Conservation (phyloP, 2,113 vertebrate genomes). For the Leucoraja erinaceus region DNA sequence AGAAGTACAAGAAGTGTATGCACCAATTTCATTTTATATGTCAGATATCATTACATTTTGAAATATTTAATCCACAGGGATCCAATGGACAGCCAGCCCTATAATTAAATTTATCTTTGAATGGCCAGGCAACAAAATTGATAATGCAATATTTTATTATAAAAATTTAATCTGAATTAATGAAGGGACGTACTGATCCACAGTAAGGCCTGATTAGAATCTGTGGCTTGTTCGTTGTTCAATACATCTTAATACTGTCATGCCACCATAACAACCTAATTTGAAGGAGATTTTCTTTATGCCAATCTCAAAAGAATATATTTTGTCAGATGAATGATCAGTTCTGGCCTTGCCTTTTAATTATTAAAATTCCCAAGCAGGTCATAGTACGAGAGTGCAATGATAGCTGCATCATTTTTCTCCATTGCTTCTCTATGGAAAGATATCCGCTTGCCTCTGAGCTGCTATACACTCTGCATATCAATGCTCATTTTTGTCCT, state of each 20-base stretch:
- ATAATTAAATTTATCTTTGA: slow-evolving; percentile 1
- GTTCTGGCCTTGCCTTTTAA: neutral
- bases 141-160: slow-evolving; percentile 1
- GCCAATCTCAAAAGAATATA: neutral
- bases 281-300: neutral
- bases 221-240: neutral
- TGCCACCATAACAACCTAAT: neutral
- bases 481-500: neutral
- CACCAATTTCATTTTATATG: neutral
- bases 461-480: no score
- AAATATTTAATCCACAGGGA: neutral
- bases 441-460: neutral
- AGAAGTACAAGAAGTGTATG: neutral
- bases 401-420: neutral
- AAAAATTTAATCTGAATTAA: neutral
- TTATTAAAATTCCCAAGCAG: neutral
- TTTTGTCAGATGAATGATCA: neutral
- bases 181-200: neutral
- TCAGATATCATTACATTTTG: neutral
- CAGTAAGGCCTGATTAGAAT: neutral
- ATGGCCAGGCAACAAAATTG: neutral
- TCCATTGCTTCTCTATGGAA: neutral
- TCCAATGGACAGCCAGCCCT: neutral
- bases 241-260: neutral
- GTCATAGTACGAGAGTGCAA: no score